Evolutionary conservation across 2,888 invertebrate species (phyloP).

Genomic region (Criorhina ranunculi): DNA sequence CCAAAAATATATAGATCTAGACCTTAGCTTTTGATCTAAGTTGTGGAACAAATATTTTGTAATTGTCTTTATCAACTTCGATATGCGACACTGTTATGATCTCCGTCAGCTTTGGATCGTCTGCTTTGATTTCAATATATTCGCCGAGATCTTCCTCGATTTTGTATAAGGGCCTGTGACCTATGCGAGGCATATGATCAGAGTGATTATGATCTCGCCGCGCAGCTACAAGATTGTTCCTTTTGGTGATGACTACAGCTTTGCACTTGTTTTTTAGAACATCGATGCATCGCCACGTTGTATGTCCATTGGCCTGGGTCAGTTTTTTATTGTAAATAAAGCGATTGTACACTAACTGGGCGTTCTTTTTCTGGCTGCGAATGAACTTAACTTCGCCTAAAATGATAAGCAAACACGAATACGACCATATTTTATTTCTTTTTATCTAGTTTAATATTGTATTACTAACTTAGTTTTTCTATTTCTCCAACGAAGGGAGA

Average conservation of each 20-base stretch:
- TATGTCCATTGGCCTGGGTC: conserved; percentile 84
- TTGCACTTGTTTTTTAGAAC: conserved; percentile 84
- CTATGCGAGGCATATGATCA: conserved; percentile 82
- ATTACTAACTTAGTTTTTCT: conserved; percentile 22
- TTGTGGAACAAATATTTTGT: conserved; percentile 82
- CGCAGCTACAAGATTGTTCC: conserved; percentile 81
- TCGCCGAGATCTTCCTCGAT: conserved; percentile 83
- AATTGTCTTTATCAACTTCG: conserved; percentile 82
- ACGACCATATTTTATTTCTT: conserved; percentile 56
- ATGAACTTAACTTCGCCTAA: conserved; percentile 83
- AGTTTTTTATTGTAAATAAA: conserved; percentile 85
- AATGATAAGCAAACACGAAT: conserved; percentile 68
- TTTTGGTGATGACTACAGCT: conserved; percentile 84
- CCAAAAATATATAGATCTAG: conserved; percentile 46
- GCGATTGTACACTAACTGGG: conserved; percentile 84
- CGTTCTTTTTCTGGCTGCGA: conserved; percentile 85
- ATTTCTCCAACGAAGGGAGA: conserved; percentile 20
- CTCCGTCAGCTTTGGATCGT: conserved; percentile 82
- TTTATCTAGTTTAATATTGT: conserved; percentile 50
- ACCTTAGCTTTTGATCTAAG: conserved; percentile 32
- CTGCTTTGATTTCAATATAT: conserved; percentile 83
- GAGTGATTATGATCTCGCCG: conserved; percentile 83
- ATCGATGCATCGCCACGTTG: conserved; percentile 84
- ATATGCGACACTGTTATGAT: conserved; percentile 81
- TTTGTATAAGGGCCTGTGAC: conserved; percentile 82